Conservation (phyloP, 2,797 vertebrate genomes). For the Oophaga sylvatica region DNA sequence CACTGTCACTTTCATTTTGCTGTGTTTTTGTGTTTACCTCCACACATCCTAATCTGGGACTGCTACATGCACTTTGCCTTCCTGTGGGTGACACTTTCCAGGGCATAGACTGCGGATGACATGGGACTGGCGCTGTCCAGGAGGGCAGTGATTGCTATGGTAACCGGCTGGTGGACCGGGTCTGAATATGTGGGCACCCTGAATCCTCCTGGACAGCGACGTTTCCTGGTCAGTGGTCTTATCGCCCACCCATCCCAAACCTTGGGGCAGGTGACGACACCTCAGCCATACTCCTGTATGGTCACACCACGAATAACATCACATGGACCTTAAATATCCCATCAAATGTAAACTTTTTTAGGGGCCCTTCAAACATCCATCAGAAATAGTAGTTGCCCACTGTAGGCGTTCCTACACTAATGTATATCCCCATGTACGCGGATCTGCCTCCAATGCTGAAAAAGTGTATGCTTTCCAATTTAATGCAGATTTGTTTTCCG, state of each 20-base stretch:
- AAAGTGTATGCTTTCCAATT: background rate
- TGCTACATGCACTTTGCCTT: background rate
- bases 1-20: constrained; percentile 32
- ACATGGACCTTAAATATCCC: no score
- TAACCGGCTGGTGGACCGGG: background rate
- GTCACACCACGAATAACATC: no score
- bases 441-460: background rate
- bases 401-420: background rate
- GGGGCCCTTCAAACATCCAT: background rate
- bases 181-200: background rate
- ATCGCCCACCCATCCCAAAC: background rate
- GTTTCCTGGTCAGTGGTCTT: background rate
- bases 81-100: no score
- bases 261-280: background rate
- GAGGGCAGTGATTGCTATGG: background rate
- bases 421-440: background rate
- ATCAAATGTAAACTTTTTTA: background rate
- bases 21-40: background rate
- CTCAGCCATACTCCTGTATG: background rate
- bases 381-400: background rate
- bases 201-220: background rate
- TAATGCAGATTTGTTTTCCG: no score
- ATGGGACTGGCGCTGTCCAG: background rate
- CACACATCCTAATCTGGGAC: background rate
- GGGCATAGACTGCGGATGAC: background rate